Conservation (phyloP, 2,888 invertebrate genomes). For the Rhingia rostrata region DNA sequence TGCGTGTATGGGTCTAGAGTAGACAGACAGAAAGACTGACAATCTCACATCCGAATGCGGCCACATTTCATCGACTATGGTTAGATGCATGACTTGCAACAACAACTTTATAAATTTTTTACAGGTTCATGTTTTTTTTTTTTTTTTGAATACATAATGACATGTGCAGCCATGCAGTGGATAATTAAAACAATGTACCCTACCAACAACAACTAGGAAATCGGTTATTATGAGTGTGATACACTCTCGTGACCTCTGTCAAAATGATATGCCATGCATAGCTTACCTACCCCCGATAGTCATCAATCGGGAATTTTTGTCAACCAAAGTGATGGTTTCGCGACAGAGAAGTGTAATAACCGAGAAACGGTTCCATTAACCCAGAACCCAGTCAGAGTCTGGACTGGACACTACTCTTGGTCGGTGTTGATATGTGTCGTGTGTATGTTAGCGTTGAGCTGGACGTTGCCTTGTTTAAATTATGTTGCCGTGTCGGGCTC, state of each 20-base stretch:
- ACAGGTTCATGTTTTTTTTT: conserved; percentile 6
- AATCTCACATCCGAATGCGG: conserved; percentile 33
- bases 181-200: conserved; percentile 66
- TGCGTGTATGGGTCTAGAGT: conserved; percentile 37
- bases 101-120: conserved; percentile 22
- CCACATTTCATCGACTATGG: conserved; percentile 49
- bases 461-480: conserved; percentile 49
- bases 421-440: not conserved
- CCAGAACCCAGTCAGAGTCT: not conserved
- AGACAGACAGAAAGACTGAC: conserved; percentile 46
- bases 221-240: conserved; percentile 29
- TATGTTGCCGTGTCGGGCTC: conserved; percentile 52
- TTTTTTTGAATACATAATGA: conserved; percentile 58
- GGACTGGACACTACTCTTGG: not conserved
- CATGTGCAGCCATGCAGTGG: conserved; percentile 63
- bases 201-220: conserved; percentile 29
- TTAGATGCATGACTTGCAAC: conserved; percentile 43
- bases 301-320: conserved; percentile 69
- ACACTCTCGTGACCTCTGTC: not conserved
- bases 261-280: conserved; percentile 30
- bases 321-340: conserved; percentile 19
- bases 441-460: not conserved
- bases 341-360: conserved; percentile 39
- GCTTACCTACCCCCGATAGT: conserved; percentile 48
- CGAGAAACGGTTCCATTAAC: conserved; percentile 27